Base-by-base conservation (phyloP, 2,888 invertebrate genomes). In the Pollenia angustigena region DNA sequence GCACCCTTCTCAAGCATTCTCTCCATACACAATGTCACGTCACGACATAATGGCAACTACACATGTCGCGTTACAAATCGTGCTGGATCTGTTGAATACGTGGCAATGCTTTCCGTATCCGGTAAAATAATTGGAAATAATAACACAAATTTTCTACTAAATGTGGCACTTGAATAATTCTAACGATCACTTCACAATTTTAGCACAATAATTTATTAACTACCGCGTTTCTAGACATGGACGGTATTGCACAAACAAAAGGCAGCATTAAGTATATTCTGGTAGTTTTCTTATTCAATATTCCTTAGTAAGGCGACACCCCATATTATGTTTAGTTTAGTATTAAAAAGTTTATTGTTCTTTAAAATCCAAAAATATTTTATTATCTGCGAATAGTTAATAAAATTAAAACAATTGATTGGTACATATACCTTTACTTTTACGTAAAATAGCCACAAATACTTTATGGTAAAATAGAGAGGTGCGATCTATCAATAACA, bases 61-160 rank as follows among this genome's bases (percentile, higher is more conserved):
- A 93, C 93, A 23, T 93, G 93, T 83, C 91, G 91, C 85, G 92
- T 93, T 66, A 90, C 91, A 48, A 93, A 93, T 90, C 91, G 91
- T 81, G 93, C 93, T 83, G 94, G 94, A 90, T 93, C 93, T 88
- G 94, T 94, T 90, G 94, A 94, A 88, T 94, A 94, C 90, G 94
- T 94, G 80, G 94, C 94, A 80, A 92, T 93, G 85, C 94, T 95
- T 90, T 94, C 94, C 89, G 94, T 94, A 90, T 94, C 94, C 91
- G 94, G 94, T 94, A 92, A 92, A 89, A 90, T 89, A 88, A 87
- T 80, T 69, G 52, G 56, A 46, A 23, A 56, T 14, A 64, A 82
- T 58, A 84, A 54, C 4, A 46, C 3, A 44, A 54, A 46, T 46
- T 71, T 71, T 64, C 18, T 48, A 54, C 44, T 84, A 68, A 84